These are phyloP conservation scores for Nibea coibor DNA, from an alignment of 2,113 vertebrate species.

Conservation along the genomic window DNA sequence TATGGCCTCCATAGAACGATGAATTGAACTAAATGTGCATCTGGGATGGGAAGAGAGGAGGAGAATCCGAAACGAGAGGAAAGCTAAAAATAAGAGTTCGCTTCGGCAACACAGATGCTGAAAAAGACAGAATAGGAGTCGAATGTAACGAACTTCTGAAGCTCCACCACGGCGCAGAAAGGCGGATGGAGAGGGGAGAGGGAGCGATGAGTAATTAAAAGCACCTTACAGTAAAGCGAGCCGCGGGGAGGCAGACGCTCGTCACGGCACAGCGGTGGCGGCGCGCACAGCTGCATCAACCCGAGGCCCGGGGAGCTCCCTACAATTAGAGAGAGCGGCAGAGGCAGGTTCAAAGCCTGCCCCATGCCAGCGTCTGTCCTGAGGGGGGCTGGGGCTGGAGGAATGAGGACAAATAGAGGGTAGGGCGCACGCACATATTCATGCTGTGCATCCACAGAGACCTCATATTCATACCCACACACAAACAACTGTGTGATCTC, in stretches of 20 bases:
- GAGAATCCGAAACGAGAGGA: background rate
- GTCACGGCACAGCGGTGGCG: slow-evolving; percentile 22
- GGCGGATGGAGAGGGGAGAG: slow-evolving; percentile 15
- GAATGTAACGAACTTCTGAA: slow-evolving; percentile 36
- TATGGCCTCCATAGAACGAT: slow-evolving; percentile 53
- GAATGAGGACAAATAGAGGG: slow-evolving; percentile 49
- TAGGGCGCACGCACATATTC: slow-evolving; percentile 19
- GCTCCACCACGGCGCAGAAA: slow-evolving; percentile 15
- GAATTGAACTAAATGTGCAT: slow-evolving; percentile 57
- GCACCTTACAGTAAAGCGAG: slow-evolving; percentile 55
- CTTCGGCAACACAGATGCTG: too few relatives aligned
- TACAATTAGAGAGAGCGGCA: slow-evolving; percentile 56
- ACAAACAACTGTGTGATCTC: slow-evolving; percentile 67
- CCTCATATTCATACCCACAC: slow-evolving; percentile 45
- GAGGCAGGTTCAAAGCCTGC: slow-evolving; percentile 66
- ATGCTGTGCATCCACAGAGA: slow-evolving; percentile 34
- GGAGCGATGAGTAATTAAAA: slow-evolving; percentile 63
- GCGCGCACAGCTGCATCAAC: slow-evolving; percentile 43
- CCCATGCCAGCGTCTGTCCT: slow-evolving; percentile 51
- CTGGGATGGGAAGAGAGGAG: background rate
- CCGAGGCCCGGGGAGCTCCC: slow-evolving; percentile 32
- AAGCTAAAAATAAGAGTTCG: slow-evolving; percentile 5
- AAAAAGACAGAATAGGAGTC: too few relatives aligned
- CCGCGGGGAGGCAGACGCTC: slow-evolving; percentile 36
- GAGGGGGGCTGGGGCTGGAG: slow-evolving; percentile 44